Conservation (phyloP, 2,888 invertebrate genomes). For the Cephus nigrinus region DNA sequence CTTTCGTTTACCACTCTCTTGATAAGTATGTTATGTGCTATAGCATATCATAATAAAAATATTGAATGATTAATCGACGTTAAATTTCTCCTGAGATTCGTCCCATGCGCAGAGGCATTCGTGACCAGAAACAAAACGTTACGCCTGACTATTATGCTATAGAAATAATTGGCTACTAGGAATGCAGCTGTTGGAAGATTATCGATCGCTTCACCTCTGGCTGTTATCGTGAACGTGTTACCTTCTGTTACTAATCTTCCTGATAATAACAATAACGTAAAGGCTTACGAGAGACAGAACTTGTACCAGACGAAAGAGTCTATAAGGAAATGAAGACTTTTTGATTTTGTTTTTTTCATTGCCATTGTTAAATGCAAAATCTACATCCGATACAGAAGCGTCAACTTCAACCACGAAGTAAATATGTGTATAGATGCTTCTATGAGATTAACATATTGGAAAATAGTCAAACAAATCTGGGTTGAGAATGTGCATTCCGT, state of each 20-base stretch:
- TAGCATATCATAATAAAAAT: not conserved
- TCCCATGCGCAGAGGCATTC: not conserved
- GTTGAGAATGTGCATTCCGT: not conserved
- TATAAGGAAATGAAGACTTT: not conserved
- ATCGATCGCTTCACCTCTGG: not conserved
- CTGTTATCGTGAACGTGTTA: not conserved
- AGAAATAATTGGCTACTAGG: not conserved
- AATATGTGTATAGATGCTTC: not conserved
- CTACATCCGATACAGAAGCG: not conserved
- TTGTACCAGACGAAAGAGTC: not conserved
- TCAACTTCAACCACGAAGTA: not conserved
- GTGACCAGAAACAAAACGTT: not conserved
- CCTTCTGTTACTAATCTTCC: not conserved
- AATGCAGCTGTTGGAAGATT: not conserved
- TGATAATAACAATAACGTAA: not conserved
- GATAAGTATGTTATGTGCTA: not conserved
- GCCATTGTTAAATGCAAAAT: not conserved
- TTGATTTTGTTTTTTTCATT: not conserved
- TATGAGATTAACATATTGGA: not conserved
- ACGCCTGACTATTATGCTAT: not conserved
- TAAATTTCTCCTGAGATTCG: not conserved
- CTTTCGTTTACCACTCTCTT: not conserved
- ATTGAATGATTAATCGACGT: not conserved
- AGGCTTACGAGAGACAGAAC: not conserved
- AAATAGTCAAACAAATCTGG: not conserved